Percentiles rank a stretch among this genome's conserved stretches.
Evolutionary conservation across 1,140 invertebrate species (phyloP).

Genomic region (Zaprionus ghesquierei): DNA sequence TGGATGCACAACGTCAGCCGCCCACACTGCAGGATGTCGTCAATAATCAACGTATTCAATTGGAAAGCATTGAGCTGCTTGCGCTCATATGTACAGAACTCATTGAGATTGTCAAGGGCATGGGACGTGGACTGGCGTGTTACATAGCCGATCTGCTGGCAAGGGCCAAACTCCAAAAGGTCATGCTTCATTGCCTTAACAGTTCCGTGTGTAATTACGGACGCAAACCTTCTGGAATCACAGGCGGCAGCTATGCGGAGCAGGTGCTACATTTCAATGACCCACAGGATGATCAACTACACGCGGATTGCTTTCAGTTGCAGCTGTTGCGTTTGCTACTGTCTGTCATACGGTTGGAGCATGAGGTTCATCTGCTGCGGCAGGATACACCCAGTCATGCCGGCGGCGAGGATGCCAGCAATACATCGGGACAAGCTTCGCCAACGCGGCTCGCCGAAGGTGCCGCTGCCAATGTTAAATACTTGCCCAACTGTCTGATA

Average conservation of each 20-base stretch:
- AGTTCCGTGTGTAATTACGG: constrained; percentile 87
- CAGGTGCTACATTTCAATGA: constrained; percentile 93
- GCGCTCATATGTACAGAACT: constrained; percentile 90
- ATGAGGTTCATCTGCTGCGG: constrained; percentile 85
- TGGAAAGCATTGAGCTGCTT: constrained; percentile 90
- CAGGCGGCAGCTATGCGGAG: constrained; percentile 88
- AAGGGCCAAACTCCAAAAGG: constrained; percentile 94
- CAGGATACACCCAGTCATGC: constrained; percentile 79
- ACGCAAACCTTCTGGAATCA: neutral
- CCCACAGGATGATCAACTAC: constrained; percentile 85
- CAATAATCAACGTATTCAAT: constrained; percentile 90
- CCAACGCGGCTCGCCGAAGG: constrained; percentile 70
- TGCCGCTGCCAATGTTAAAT: constrained; percentile 84
- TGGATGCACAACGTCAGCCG: constrained; percentile 84
- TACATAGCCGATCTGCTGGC: constrained; percentile 92
- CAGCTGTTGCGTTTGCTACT: constrained; percentile 87
- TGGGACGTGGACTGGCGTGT: constrained; percentile 90
- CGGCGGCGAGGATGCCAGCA: constrained; percentile 23
- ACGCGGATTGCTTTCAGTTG: constrained; percentile 91
- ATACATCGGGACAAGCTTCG: constrained; percentile 62
- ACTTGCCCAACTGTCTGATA: constrained; percentile 87
- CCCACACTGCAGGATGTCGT: constrained; percentile 89
- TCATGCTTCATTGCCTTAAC: constrained; percentile 92
- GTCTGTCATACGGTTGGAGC: constrained; percentile 90
- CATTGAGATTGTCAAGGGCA: constrained; percentile 91